A percentile compares a stretch with the other conserved stretches of the same genome.
phyloP scores from a whole-genome alignment of 2,797 vertebrate species.

The Cygnus olor region DNA sequence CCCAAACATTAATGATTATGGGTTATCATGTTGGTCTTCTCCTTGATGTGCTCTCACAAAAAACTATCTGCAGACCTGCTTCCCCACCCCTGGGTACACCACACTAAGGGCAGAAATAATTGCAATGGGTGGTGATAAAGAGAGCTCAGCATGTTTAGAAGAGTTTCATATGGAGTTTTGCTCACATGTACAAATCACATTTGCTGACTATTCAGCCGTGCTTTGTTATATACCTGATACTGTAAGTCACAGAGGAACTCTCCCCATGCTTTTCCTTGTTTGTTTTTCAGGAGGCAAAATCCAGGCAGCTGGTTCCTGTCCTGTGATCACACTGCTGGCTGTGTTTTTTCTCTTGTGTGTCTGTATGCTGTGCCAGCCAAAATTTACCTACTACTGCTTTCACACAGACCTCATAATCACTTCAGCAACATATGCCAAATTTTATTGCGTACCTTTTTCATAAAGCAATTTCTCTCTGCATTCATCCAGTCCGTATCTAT shows the following conservation, averaged over 20 bases:
- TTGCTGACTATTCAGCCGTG: neutral
- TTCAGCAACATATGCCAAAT: constrained; percentile 38
- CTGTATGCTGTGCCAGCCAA: constrained; percentile 64
- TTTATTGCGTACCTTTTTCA: constrained; percentile 21
- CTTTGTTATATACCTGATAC: constrained; percentile 17
- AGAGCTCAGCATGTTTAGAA: neutral
- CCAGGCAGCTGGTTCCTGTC: constrained; percentile 64
- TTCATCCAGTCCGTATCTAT: neutral
- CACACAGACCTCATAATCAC: constrained; percentile 67
- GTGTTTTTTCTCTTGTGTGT: constrained; percentile 61
- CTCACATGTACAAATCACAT: neutral
- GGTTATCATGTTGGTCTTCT: neutral
- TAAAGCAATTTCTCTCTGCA: neutral
- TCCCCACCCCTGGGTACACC: neutral
- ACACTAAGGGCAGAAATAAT: neutral
- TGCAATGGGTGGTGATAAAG: neutral
- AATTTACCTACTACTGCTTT: constrained; percentile 72
- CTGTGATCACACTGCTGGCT: constrained; percentile 62
- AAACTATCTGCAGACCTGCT: neutral
- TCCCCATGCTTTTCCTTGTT: constrained; percentile 36
- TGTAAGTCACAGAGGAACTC: constrained; percentile 13
- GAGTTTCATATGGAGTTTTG: neutral
- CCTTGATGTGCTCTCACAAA: neutral
- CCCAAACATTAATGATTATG: neutral
- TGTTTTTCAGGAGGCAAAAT: constrained; percentile 65